A percentile compares a stretch with the other conserved stretches of the same genome.
Conservation (phyloP, 1,140 invertebrate genomes). For the Nephotettix cincticeps region DNA sequence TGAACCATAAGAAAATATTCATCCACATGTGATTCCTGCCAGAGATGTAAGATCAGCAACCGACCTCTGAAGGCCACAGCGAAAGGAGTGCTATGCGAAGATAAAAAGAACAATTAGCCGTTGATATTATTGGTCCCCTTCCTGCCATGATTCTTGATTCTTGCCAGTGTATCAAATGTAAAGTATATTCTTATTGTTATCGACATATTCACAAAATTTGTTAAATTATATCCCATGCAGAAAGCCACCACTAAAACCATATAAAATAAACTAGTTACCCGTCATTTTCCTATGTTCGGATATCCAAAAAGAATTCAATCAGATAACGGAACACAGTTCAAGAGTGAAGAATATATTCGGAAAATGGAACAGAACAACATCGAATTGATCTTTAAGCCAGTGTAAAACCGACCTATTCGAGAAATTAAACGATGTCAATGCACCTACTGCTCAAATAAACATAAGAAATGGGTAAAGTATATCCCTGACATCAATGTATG, state of each 20-base stretch:
- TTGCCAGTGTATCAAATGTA: neutral
- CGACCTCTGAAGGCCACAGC: neutral
- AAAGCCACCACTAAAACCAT: neutral
- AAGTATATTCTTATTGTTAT: neutral
- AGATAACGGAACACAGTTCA: neutral
- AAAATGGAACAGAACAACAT: neutral
- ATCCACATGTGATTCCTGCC: neutral
- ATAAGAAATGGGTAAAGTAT: neutral
- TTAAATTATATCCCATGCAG: neutral
- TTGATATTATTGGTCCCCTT: too few species aligned
- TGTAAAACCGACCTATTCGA: neutral
- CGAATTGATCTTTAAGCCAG: neutral
- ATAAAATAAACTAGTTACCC: neutral
- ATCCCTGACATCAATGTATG: neutral
- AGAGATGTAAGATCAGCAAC: neutral
- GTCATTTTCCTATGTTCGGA: neutral
- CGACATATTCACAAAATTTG: slow-evolving; percentile 23
- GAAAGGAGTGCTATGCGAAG: neutral
- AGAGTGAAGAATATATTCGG: neutral
- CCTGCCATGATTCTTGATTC: too few species aligned
- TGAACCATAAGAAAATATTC: neutral
- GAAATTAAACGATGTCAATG: neutral
- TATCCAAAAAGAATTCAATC: neutral
- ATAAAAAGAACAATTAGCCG: neutral
- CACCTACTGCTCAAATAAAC: neutral